Percentiles rank a stretch among this genome's conserved stretches.
Conservation (phyloP, 1,140 invertebrate genomes). For the Catajapyx aquilonaris region DNA sequence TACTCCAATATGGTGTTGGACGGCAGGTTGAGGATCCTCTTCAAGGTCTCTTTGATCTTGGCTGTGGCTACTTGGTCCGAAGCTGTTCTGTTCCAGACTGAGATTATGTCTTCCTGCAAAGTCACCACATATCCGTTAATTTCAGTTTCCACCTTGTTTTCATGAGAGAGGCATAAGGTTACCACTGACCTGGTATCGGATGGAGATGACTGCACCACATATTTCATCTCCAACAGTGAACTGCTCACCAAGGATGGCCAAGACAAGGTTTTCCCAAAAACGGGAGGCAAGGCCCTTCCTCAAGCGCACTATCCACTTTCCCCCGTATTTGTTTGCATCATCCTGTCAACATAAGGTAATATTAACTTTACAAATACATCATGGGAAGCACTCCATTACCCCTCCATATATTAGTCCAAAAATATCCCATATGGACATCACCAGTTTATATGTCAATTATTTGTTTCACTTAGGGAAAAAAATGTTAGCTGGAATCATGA, state of each 20-base stretch:
- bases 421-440: too few relatives aligned
- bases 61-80: slow-evolving; percentile 66
- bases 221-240: slow-evolving; percentile 98
- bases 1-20: slow-evolving; percentile 85
- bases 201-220: slow-evolving; percentile 90
- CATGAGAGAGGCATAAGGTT: background rate
- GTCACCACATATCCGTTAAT: background rate
- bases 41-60: slow-evolving; percentile 81
- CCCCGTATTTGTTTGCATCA: slow-evolving; percentile 79
- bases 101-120: slow-evolving; percentile 90
- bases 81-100: slow-evolving; percentile 92
- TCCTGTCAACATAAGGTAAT: slow-evolving; percentile 35
- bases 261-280: slow-evolving; percentile 95
- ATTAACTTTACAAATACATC: too few relatives aligned
- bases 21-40: slow-evolving; percentile 83
- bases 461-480: too few relatives aligned
- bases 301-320: slow-evolving; percentile 90
- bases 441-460: too few relatives aligned
- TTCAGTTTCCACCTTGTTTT: too few relatives aligned
- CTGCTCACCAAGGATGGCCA: slow-evolving; percentile 95
- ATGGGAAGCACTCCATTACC: too few relatives aligned
- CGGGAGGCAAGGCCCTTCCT: slow-evolving; percentile 84
- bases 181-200: slow-evolving; percentile 60
- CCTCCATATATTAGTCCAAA: too few relatives aligned
- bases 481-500: too few relatives aligned